phyloP scores from a whole-genome alignment of 2,888 invertebrate species.

The Cantharis lateralis region DNA sequence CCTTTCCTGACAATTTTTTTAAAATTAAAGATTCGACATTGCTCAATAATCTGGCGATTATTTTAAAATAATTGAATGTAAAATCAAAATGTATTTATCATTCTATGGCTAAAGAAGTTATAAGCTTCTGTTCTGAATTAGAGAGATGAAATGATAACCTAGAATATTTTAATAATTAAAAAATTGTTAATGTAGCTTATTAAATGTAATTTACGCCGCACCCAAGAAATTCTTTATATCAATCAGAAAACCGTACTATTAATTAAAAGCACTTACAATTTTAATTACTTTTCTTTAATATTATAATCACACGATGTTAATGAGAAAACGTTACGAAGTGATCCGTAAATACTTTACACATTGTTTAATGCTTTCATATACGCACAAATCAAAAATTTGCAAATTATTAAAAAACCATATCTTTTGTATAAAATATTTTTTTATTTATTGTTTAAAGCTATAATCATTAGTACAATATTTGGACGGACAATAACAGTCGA shows the following conservation, averaged over 20 bases:
- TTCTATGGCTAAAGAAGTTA: not conserved
- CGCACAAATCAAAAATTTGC: not conserved
- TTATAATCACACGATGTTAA: constrained; percentile 52
- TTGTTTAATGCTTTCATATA: constrained; percentile 38
- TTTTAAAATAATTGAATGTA: not conserved
- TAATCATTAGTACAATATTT: constrained; percentile 12
- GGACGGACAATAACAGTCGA: constrained; percentile 18
- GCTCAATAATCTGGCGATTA: too few relatives aligned
- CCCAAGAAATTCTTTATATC: constrained; percentile 51
- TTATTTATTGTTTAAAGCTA: not conserved
- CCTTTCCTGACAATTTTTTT: too few relatives aligned
- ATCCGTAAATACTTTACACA: not conserved
- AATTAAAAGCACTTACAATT: constrained; percentile 54
- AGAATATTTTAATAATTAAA: not conserved
- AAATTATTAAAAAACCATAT: not conserved
- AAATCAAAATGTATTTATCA: not conserved
- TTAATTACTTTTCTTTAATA: constrained; percentile 54
- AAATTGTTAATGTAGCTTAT: not conserved
- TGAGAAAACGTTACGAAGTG: constrained; percentile 45
- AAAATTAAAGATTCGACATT: too few relatives aligned
- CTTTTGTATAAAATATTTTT: not conserved
- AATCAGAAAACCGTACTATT: constrained; percentile 49
- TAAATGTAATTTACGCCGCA: constrained; percentile 46
- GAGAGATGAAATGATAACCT: not conserved
- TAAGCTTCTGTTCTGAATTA: not conserved